Evolutionary conservation across 2,888 invertebrate genomes (phyloP).

Genomic region (Phengaris arion): DNA sequence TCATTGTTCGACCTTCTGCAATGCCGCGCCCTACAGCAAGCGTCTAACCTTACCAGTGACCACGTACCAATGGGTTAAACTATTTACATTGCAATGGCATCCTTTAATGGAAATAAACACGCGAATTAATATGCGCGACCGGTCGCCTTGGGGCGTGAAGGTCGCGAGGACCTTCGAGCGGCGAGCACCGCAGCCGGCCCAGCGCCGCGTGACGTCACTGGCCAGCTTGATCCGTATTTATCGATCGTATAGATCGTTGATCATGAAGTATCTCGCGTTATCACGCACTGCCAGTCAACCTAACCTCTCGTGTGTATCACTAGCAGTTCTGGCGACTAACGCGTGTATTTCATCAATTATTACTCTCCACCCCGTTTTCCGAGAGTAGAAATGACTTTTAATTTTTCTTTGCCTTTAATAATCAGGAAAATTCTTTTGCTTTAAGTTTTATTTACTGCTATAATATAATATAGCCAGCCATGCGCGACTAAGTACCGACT

Average conservation of each 20-base stretch:
- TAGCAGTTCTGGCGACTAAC: too few species aligned
- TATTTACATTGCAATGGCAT: neutral
- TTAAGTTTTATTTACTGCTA: too few species aligned
- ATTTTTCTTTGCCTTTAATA: neutral
- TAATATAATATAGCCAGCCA: too few species aligned
- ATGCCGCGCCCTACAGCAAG: neutral
- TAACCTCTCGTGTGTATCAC: neutral
- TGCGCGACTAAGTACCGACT: too few species aligned
- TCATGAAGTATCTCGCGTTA: neutral
- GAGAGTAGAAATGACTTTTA: neutral
- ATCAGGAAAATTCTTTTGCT: neutral
- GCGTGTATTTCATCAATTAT: neutral
- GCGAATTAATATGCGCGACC: conserved; percentile 5
- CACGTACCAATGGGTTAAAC: neutral
- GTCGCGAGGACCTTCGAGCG: conserved; percentile 60
- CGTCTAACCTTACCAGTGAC: neutral
- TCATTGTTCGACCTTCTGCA: conserved; percentile 19
- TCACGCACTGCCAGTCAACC: neutral
- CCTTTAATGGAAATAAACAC: conserved; percentile 15
- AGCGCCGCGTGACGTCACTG: neutral
- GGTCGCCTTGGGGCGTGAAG: conserved; percentile 48
- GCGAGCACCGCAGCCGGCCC: neutral
- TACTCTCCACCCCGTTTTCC: neutral
- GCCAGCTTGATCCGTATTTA: neutral
- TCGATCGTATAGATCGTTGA: conserved; percentile 3